A percentile compares a stretch with the other conserved stretches of the same genome.
Conservation (phyloP, 2,888 invertebrate genomes). For the Frankliniella fusca region DNA sequence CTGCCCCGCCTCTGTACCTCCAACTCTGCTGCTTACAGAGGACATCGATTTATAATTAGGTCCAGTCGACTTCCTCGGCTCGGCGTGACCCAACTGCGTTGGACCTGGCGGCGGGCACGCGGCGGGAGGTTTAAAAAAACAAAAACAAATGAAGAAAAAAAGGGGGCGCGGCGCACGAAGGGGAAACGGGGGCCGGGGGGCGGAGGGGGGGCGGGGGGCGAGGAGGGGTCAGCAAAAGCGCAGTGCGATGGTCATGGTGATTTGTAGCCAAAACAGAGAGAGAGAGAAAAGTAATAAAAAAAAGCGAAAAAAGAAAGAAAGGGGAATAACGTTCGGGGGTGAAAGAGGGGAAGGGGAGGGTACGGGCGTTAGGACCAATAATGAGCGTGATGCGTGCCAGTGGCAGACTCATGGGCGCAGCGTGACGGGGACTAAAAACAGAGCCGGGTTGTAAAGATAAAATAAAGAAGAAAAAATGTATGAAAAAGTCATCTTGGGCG, state of each 20-base stretch:
- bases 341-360: background rate
- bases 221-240: background rate
- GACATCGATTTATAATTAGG: slow-evolving; percentile 18
- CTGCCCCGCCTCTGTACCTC: background rate
- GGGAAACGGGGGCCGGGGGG: background rate
- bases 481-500: no score
- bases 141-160: background rate
- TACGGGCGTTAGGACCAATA: no score
- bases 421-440: background rate
- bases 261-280: background rate
- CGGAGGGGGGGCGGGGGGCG: background rate
- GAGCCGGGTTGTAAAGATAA: no score
- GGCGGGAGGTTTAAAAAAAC: background rate
- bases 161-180: background rate
- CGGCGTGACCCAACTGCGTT: background rate
- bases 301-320: background rate
- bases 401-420: no score
- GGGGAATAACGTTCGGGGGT: background rate
- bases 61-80: background rate
- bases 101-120: background rate
- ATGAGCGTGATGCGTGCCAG: no score
- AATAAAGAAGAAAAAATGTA: no score
- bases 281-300: background rate
- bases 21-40: background rate
- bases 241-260: no score